These are phyloP conservation scores for Eristalis pertinax DNA, from an alignment of 2,888 invertebrate species.

Conservation along the genomic window DNA sequence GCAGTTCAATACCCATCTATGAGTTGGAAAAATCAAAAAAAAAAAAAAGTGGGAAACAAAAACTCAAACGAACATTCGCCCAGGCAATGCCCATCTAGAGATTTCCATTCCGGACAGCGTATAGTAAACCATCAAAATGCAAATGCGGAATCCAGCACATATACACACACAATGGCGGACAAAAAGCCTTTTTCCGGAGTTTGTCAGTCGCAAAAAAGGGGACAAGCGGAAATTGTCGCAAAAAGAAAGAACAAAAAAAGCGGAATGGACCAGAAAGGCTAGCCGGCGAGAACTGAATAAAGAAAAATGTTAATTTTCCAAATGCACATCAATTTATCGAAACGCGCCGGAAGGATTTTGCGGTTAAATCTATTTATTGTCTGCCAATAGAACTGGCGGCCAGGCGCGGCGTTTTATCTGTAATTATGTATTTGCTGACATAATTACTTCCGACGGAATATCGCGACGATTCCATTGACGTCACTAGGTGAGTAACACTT, in stretches of 20 bases:
- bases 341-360: slow-evolving; percentile 57
- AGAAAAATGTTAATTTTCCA: slow-evolving; percentile 71
- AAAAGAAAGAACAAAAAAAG: slow-evolving; percentile 8
- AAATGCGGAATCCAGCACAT: slow-evolving; percentile 42
- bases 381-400: slow-evolving; percentile 55
- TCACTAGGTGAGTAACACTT: not conserved
- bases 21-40: slow-evolving; percentile 25
- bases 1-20: slow-evolving; percentile 59
- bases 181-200: slow-evolving; percentile 56
- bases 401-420: slow-evolving; percentile 40
- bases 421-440: slow-evolving; percentile 45
- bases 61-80: slow-evolving; percentile 10
- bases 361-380: slow-evolving; percentile 60
- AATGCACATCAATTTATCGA: slow-evolving; percentile 70
- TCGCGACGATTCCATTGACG: not conserved
- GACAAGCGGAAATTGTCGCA: slow-evolving; percentile 62
- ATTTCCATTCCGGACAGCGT: slow-evolving; percentile 27
- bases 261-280: not conserved
- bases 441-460: slow-evolving; percentile 53
- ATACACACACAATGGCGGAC: slow-evolving; percentile 14
- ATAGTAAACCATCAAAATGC: slow-evolving; percentile 68
- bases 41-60: slow-evolving; percentile 27
- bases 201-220: slow-evolving; percentile 29
- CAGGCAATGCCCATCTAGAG: slow-evolving; percentile 13
- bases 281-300: slow-evolving; percentile 40